Conservation (phyloP, 2,888 invertebrate species). For the Kuschelorhynchus macadamiae region DNA sequence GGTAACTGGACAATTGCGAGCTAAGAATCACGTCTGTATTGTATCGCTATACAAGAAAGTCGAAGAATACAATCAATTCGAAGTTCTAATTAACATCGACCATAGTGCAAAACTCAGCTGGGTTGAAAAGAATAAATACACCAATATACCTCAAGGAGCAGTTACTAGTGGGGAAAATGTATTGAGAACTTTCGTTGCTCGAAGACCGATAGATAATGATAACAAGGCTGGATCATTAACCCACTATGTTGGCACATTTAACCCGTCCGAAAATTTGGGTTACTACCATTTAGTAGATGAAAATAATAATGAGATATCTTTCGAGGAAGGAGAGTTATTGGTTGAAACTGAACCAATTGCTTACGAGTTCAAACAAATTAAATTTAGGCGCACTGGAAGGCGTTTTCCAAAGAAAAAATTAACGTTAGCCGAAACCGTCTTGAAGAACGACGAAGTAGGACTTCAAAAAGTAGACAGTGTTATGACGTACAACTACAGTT, state of each 20-base stretch:
- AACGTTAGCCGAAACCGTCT: slow-evolving; percentile 66
- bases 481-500: slow-evolving; percentile 79
- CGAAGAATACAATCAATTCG: slow-evolving; percentile 73
- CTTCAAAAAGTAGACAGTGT: slow-evolving; percentile 79
- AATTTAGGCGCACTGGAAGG: slow-evolving; percentile 65
- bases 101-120: slow-evolving; percentile 83
- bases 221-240: slow-evolving; percentile 65
- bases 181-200: slow-evolving; percentile 67
- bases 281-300: slow-evolving; percentile 79
- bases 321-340: slow-evolving; percentile 81
- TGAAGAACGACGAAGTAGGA: slow-evolving; percentile 68
- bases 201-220: slow-evolving; percentile 59
- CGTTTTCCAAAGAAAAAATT: slow-evolving; percentile 60
- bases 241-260: slow-evolving; percentile 81
- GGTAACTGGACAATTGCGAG: slow-evolving; percentile 79
- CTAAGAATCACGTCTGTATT: slow-evolving; percentile 74
- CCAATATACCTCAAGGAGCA: slow-evolving; percentile 77
- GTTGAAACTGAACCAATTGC: slow-evolving; percentile 84
- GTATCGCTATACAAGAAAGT: slow-evolving; percentile 75
- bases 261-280: slow-evolving; percentile 76
- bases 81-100: slow-evolving; percentile 84
- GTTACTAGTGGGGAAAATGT: slow-evolving; percentile 74
- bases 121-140: slow-evolving; percentile 82
- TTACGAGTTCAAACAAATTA: slow-evolving; percentile 77
- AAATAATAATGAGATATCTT: slow-evolving; percentile 72